Evolutionary conservation across 2,888 invertebrate genomes (phyloP).

Genomic region (Epicampocera succincta): DNA sequence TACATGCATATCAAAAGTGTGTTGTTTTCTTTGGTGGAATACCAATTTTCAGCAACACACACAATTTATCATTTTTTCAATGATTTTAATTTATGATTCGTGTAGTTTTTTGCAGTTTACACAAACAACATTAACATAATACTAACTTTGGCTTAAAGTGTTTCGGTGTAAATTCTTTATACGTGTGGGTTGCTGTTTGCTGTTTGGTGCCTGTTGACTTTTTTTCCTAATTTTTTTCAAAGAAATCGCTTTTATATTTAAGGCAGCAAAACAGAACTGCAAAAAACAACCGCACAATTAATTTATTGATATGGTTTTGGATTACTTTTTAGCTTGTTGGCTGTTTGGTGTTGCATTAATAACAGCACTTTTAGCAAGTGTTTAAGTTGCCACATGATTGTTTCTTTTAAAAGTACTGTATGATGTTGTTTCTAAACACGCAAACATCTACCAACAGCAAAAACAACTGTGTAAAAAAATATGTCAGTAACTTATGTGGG

Average conservation of each 20-base stretch:
- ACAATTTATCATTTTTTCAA: slow-evolving; percentile 51
- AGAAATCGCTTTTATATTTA: background rate
- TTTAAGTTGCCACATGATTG: slow-evolving; percentile 62
- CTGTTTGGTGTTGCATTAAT: slow-evolving; percentile 60
- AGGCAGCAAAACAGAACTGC: background rate
- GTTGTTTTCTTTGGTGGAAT: slow-evolving; percentile 41
- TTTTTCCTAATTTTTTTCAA: background rate
- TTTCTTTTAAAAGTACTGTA: slow-evolving; percentile 59
- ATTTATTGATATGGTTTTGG: slow-evolving; percentile 63
- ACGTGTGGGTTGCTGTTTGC: slow-evolving; percentile 56
- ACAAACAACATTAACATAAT: slow-evolving; percentile 48
- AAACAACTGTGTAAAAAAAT: too few species aligned
- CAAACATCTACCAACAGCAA: slow-evolving; percentile 33
- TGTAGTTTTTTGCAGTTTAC: slow-evolving; percentile 4
- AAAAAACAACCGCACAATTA: slow-evolving; percentile 60
- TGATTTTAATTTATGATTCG: slow-evolving; percentile 45
- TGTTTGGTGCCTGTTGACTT: slow-evolving; percentile 12
- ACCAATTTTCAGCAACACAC: slow-evolving; percentile 21
- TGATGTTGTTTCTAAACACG: slow-evolving; percentile 56
- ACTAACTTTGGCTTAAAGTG: slow-evolving; percentile 41
- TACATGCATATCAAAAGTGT: slow-evolving; percentile 2
- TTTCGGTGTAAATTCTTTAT: slow-evolving; percentile 54
- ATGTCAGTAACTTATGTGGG: too few species aligned
- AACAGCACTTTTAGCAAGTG: slow-evolving; percentile 67
- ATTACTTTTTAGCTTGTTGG: slow-evolving; percentile 7